Evolutionary conservation across 2,113 vertebrate species (phyloP).

Genomic region (Bombycilla garrulus): DNA sequence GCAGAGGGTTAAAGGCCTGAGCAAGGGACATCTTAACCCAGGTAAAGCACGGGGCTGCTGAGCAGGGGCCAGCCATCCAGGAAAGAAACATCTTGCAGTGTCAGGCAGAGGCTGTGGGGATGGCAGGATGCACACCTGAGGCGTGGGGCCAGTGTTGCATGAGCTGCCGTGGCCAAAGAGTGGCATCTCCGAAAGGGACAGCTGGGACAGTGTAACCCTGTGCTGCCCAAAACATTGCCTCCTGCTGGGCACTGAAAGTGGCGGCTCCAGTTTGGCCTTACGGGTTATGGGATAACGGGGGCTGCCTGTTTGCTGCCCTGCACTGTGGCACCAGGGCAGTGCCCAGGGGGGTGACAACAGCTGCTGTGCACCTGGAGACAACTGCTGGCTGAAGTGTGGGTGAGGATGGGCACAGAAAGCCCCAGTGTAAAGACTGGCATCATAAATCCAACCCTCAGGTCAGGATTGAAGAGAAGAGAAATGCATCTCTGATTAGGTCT

Average conservation of each 20-base stretch:
- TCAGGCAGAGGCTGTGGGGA: not conserved
- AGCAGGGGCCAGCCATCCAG: not conserved
- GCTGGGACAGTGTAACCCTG: not conserved
- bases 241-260: not conserved
- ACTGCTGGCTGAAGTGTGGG: not conserved
- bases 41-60: not conserved
- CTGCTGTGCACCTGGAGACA: not conserved
- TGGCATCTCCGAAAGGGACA: not conserved
- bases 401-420: not conserved
- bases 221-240: not conserved
- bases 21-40: not conserved
- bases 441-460: not conserved
- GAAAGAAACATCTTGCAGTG: not conserved
- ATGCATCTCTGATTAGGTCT: not conserved
- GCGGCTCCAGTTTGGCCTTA: not conserved
- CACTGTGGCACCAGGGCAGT: accelerated
- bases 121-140: not conserved
- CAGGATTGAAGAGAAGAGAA: not conserved
- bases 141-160: not conserved
- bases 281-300: accelerated
- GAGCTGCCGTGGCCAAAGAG: not conserved
- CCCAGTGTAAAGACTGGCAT: not conserved
- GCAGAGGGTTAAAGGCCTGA: accelerated
- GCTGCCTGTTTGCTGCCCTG: not conserved
- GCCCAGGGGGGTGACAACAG: not conserved